phyloP scores from a whole-genome alignment of 35 echinoderm and acorn worm species.

The Ptychodera flava region DNA sequence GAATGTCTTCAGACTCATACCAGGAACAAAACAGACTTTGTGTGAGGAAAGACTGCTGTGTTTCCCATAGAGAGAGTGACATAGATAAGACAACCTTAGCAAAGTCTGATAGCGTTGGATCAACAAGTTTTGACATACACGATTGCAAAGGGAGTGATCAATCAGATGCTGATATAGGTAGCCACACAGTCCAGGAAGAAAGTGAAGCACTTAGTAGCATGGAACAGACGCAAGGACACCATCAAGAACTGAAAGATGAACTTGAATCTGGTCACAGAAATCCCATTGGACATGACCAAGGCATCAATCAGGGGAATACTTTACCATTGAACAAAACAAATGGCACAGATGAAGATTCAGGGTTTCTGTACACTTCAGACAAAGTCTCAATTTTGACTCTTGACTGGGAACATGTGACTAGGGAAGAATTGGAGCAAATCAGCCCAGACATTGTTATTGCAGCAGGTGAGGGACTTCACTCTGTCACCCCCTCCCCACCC shows the following conservation, averaged over 20 bases:
- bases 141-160: background rate
- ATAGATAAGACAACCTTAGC: background rate
- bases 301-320: background rate
- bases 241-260: no score
- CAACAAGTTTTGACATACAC: background rate
- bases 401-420: slow-evolving; percentile 33
- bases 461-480: slow-evolving; percentile 27
- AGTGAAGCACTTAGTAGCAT: background rate
- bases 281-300: background rate
- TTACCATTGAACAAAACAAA: slow-evolving; percentile 10
- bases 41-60: background rate
- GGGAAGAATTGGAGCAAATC: slow-evolving; percentile 6
- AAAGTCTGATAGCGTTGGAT: background rate
- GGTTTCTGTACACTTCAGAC: background rate
- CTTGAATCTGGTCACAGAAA: no score
- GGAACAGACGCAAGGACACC: no score
- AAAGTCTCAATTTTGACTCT: background rate
- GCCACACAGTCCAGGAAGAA: no score
- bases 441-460: slow-evolving; percentile 40
- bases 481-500: background rate
- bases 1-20: background rate
- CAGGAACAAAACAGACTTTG: background rate
- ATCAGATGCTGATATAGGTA: background rate
- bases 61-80: background rate
- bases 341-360: background rate